phyloP scores from a whole-genome alignment of 1,140 invertebrate genomes.

The Bathynomus jamesi region DNA sequence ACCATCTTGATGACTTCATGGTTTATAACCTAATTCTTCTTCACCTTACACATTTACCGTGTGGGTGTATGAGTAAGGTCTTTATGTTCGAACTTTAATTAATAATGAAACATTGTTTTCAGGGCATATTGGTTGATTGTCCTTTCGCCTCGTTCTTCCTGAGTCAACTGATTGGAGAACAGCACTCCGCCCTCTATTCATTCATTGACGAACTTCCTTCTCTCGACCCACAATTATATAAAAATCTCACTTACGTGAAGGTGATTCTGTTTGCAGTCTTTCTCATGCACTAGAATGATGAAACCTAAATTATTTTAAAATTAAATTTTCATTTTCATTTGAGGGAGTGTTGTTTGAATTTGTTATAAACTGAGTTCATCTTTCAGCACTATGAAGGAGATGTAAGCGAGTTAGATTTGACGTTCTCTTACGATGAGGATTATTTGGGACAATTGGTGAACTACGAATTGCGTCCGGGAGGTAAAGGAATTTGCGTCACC shows the following conservation, averaged over 20 bases:
- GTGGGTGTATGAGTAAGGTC: no score
- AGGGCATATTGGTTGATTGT: slow-evolving; percentile 97
- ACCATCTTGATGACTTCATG: no score
- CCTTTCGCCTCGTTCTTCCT: slow-evolving; percentile 98
- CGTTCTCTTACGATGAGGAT: slow-evolving; percentile 95
- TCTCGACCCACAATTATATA: slow-evolving; percentile 89
- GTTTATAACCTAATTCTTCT: no score
- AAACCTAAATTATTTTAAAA: no score
- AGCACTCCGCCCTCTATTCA: slow-evolving; percentile 79
- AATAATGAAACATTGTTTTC: slow-evolving; percentile 20
- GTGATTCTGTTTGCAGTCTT: slow-evolving; percentile 40
- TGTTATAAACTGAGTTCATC: no score
- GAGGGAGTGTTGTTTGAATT: no score
- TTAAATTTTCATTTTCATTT: no score
- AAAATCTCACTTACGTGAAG: slow-evolving; percentile 93
- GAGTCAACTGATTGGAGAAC: slow-evolving; percentile 88
- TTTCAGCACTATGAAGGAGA: slow-evolving; percentile 79
- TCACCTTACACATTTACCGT: no score
- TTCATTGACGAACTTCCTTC: slow-evolving; percentile 96
- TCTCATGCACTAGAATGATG: no score
- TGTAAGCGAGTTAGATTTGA: slow-evolving; percentile 84
- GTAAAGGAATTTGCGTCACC: slow-evolving; percentile 82
- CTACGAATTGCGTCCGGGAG: slow-evolving; percentile 86
- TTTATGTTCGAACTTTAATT: no score
- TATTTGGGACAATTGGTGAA: slow-evolving; percentile 83